Percentiles rank a stretch among this genome's conserved stretches.
These are phyloP conservation scores for Bactericera cockerelli DNA, from an alignment of 1,140 invertebrate species.

Conservation along the genomic window DNA sequence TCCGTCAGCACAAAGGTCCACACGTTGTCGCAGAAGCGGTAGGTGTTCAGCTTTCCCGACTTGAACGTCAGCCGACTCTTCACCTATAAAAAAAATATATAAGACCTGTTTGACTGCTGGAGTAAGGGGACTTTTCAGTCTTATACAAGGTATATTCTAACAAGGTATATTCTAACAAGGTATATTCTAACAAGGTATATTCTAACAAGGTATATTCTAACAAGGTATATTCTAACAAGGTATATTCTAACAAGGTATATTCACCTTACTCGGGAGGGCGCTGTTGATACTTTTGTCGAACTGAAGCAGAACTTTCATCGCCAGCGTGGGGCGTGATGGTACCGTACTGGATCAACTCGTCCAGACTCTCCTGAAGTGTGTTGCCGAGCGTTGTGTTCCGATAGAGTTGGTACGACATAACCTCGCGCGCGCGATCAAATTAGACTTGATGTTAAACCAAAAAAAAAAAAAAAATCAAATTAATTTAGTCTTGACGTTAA, in stretches of 20 bases:
- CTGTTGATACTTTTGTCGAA: constrained; percentile 96
- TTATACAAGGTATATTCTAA: too few relatives aligned
- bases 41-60: constrained; percentile 93
- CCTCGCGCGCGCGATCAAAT: background rate
- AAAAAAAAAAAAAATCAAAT: too few relatives aligned
- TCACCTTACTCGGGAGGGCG: constrained; percentile 80
- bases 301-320: constrained; percentile 81
- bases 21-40: constrained; percentile 99
- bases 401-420: constrained; percentile 93
- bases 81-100: too few relatives aligned
- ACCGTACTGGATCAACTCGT: constrained; percentile 85
- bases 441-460: too few relatives aligned
- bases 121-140: too few relatives aligned
- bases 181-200: too few relatives aligned
- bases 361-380: constrained; percentile 88
- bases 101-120: too few relatives aligned
- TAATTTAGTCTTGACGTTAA: too few relatives aligned
- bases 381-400: constrained; percentile 94
- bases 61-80: constrained; percentile 88
- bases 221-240: too few relatives aligned
- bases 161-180: too few relatives aligned
- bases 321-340: constrained; percentile 86
- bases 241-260: too few relatives aligned
- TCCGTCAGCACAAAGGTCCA: constrained; percentile 99
- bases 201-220: too few relatives aligned